These are phyloP conservation scores for Sebastes kiyomatsui DNA, from an alignment of 2,797 vertebrate genomes.

Conservation along the genomic window DNA sequence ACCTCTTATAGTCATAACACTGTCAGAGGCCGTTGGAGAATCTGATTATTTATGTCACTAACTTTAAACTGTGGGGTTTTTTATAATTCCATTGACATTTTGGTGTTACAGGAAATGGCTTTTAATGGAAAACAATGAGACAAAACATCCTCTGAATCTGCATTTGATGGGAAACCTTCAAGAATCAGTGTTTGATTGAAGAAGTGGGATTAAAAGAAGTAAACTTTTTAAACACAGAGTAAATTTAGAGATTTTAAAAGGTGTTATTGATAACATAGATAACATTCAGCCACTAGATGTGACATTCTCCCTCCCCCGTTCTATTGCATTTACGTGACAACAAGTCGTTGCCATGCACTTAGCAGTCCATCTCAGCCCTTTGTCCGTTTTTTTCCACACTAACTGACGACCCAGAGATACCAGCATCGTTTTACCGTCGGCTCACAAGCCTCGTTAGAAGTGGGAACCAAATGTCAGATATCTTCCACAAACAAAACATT, in stretches of 20 bases:
- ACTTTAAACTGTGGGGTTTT: neutral
- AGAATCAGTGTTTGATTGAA: neutral
- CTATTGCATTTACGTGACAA: no score
- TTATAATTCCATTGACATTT: neutral
- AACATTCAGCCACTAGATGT: no score
- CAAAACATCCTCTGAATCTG: neutral
- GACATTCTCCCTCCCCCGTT: no score
- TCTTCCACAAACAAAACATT: no score
- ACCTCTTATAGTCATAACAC: no score
- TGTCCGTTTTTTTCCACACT: accelerated
- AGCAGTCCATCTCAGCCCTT: no score
- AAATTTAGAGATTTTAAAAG: neutral
- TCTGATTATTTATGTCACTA: neutral
- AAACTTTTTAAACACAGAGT: neutral
- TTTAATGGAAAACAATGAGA: neutral
- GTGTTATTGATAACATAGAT: no score
- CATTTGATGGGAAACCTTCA: neutral
- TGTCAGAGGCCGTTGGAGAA: neutral
- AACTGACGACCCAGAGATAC: no score
- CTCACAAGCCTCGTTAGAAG: no score
- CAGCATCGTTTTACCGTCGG: no score
- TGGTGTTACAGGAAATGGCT: neutral
- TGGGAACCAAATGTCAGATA: accelerated
- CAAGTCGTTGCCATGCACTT: no score
- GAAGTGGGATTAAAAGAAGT: neutral